These are phyloP conservation scores for Fratercula arctica DNA, from an alignment of 2,797 vertebrate species.

Conservation along the genomic window DNA sequence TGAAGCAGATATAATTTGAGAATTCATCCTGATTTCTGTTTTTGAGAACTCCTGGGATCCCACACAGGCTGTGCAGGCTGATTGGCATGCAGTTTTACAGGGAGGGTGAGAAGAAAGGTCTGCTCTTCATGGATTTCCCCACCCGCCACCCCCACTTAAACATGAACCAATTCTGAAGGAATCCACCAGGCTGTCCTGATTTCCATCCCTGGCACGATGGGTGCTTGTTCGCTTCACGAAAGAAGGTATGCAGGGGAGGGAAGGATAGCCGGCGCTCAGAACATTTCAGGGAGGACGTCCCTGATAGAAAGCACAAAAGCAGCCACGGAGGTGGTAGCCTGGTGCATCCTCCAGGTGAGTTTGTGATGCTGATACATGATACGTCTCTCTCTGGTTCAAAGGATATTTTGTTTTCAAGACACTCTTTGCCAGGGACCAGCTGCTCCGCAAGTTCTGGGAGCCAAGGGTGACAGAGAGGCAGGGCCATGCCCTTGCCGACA, in stretches of 20 bases:
- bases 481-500: fast-evolving
- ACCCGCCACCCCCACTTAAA: background rate
- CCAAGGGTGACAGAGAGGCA: background rate
- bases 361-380: background rate
- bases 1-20: background rate
- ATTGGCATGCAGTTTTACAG: background rate
- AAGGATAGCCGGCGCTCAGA: background rate
- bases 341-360: background rate
- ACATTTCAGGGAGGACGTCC: background rate
- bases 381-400: background rate
- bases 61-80: background rate
- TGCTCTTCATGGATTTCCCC: background rate
- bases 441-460: background rate
- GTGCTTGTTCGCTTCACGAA: background rate
- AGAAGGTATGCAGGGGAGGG: background rate
- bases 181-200: background rate
- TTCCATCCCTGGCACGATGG: background rate
- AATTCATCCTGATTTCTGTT: background rate
- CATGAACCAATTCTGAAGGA: background rate
- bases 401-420: background rate
- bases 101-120: background rate
- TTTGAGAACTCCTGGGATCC: background rate
- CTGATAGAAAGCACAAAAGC: background rate
- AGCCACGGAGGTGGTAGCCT: background rate
- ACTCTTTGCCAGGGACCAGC: background rate